Base-by-base conservation (phyloP, 2,797 vertebrate genomes). In the Girardinus metallicus region DNA sequence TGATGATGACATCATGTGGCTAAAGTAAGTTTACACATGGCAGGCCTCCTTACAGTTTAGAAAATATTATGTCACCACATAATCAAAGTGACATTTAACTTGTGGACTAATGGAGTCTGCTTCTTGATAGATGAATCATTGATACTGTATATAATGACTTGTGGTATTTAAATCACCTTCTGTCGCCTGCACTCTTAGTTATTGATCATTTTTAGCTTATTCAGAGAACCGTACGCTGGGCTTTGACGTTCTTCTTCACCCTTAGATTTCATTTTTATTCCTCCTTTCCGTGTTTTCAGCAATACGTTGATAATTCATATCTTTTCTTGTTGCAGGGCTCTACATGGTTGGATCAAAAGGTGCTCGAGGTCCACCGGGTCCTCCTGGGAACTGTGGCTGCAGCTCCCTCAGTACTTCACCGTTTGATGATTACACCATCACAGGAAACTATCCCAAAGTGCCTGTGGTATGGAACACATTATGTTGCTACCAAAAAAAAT, bases 271-370 rank as follows among this genome's bases (percentile, higher is more conserved):
- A 3, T 13, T 70, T n/a, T 18, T 2, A 18, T 47, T 5, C 43
- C 3, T 16, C 44, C 46, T 53, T 44, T 77, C 11, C 15, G 5
- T 46, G 16, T 71, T 49, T 75, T n/a, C 26, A 8, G 55, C 1
- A 31, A 5, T 41, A 15, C 29, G 9, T 26, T 34, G 43, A 34
- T 26, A 34, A 44, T 23, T 57, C 15, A 29, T 13, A 53, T 47
- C 73, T 26, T 74, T 55, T 80, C 4, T 31, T 39, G 53, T 90
- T 93, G 78, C 81, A 99, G 98, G 97, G 77, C 95, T 97, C 77
- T 95, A 97, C 60, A 89, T 96, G 93, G 94, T 96, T 91, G 98
- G 97, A 94, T 92, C 96, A 93, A 99, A 99, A 91, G 98, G 98
- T 57, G 96, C 97, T 51, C 96, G 96, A 91, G 98, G 98, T 83